Base-by-base conservation (phyloP, 2,797 vertebrate genomes). In the Parauchenoglanis ngamensis region DNA sequence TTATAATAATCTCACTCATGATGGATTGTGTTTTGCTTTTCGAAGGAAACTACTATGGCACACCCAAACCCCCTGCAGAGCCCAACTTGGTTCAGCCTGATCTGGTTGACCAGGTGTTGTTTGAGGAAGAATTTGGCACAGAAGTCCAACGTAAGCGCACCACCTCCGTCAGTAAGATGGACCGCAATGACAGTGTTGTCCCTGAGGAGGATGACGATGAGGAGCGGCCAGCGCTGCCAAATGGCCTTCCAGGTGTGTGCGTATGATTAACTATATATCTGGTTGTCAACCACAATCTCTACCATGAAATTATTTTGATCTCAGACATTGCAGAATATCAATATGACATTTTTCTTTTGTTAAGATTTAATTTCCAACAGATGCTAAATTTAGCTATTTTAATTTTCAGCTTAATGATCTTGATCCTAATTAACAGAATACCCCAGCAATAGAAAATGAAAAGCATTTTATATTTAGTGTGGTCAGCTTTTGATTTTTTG, bases 151-250 rank as follows among this genome's bases (percentile, higher is more conserved):
- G 98, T 61, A 99, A 99, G 91, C 97, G 98, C 93, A 99, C 98
- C 6, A 98, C 98, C 0, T 99, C 98, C 0, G 97, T 99, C 95
- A 99, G 98, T 92, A 99, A 99, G 94, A 99, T 99, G 98, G 97
- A 99, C 84, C 94, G 97, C 89, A 98, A 96, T 93, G 98, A 99
- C 93, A 99, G 97, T 19, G 96, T 96, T 0, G 96, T 98, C 31
- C 98, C 98, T 0, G 98, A 99, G 90, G 98, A 99, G 89, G 98
- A 99, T 49, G 98, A 99, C 12, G 98, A 99, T 1, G 98, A 99
- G 8, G 98, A 99, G 83, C 96, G 93, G 68, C 93, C 95, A 77
- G 93, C 94, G 0, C 87, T 95, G 91, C 93, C 94, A 92, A 97
- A 97, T 0, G 97, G 97, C 89, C 94, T 96, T 65, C 87, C 95